Conservation (phyloP, 2,113 vertebrate genomes). For the Sardina pilchardus region DNA sequence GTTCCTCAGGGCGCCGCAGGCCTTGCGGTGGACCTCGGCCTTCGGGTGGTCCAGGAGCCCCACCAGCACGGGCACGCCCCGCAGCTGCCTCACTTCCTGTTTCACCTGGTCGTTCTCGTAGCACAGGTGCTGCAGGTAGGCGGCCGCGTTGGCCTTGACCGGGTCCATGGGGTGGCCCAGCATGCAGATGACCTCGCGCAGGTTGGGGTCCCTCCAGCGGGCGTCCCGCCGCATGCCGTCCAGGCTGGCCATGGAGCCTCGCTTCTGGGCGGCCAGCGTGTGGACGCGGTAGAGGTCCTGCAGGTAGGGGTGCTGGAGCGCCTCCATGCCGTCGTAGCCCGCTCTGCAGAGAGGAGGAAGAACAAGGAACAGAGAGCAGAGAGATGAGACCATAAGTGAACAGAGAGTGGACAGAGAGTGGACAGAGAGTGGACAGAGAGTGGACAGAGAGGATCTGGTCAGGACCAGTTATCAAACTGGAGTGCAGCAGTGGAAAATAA, state of each 20-base stretch:
- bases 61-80: constrained; percentile 88
- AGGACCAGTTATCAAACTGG: background rate
- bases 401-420: too few species aligned
- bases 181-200: constrained; percentile 93
- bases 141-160: constrained; percentile 92
- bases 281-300: constrained; percentile 72
- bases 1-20: constrained; percentile 91
- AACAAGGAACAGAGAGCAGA: background rate
- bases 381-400: background rate
- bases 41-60: constrained; percentile 88
- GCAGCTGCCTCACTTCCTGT: constrained; percentile 88
- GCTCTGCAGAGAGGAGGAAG: constrained; percentile 63
- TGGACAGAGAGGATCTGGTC: too few species aligned
- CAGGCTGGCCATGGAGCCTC: constrained; percentile 89
- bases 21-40: constrained; percentile 90
- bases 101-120: constrained; percentile 95
- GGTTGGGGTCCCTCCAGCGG: constrained; percentile 92
- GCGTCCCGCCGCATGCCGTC: constrained; percentile 93
- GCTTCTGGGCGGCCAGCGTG: constrained; percentile 86
- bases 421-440: too few species aligned
- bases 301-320: constrained; percentile 82
- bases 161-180: constrained; percentile 93
- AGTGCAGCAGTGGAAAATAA: background rate
- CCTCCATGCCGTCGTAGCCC: constrained; percentile 80
- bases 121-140: constrained; percentile 96